Percentiles rank a stretch among this genome's conserved stretches.
Conservation (phyloP, 2,113 vertebrate species). For the Semnornis frantzii region DNA sequence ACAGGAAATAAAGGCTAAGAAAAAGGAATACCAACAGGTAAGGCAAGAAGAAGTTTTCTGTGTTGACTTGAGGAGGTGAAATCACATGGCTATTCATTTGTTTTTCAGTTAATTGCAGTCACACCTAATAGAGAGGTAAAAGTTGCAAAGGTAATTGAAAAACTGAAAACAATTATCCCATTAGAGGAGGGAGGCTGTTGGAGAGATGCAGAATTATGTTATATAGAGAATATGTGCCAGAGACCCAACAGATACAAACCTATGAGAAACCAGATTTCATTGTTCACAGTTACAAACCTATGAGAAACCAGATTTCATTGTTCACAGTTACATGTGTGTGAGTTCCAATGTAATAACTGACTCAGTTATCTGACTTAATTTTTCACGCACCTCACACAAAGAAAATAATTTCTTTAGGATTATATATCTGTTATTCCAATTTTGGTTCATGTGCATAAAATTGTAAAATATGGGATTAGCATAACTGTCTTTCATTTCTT, state of each 20-base stretch:
- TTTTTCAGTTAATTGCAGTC: background rate
- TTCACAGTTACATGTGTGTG: background rate
- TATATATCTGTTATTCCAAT: background rate
- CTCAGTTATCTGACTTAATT: background rate
- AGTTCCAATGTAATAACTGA: background rate
- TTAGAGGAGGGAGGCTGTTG: background rate
- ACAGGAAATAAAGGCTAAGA: slow-evolving; percentile 89
- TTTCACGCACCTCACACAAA: background rate
- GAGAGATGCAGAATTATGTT: background rate
- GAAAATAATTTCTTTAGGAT: background rate
- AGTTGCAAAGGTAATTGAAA: background rate
- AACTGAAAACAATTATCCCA: background rate
- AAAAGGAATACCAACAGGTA: slow-evolving; percentile 89
- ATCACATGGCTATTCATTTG: background rate
- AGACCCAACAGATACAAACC: background rate
- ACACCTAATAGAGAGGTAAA: background rate
- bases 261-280: background rate
- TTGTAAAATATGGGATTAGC: background rate
- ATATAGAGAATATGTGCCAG: background rate
- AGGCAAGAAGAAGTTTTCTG: background rate
- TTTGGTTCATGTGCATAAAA: background rate
- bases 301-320: background rate
- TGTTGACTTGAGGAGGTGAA: background rate
- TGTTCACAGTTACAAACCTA: background rate
- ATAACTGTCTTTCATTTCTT: background rate